Base-by-base conservation (phyloP, 2,113 vertebrate genomes). In the Oryzias curvinotus region DNA sequence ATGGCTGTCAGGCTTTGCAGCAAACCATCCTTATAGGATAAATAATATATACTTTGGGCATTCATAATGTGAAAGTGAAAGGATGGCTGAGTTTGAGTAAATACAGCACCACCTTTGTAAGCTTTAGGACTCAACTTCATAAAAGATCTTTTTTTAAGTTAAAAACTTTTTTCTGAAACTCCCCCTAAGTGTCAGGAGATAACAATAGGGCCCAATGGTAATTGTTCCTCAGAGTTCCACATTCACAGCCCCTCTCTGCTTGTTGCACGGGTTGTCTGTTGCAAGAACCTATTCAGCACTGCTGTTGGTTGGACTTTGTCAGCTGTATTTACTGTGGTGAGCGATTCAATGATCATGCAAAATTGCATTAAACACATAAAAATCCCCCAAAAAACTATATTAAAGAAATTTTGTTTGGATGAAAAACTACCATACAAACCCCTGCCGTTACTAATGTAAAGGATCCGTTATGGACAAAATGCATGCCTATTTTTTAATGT, bases 1-100 rank as follows among this genome's bases (percentile, higher is more conserved):
- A 52, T 73, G 60, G 17, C 28, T 17, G 19, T 58, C 47, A 56
- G 73, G 60, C 14, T 25, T 17, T 26, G 26, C 42, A 55, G 53
- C 46, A 55, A 60, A 42, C 30, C 23, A 1, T 17, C 21, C n/a
- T 3, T 44, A 17, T 19, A 55, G 54, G 26, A 62, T 14, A 54
- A 48, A 3, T 18, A 47, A 47, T 5, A n/a, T 61, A 5, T 17
- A 26, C 46, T 44, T 42, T 6, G n/a, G 43, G 21, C 19, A 48
- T 18, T 10, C 47, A 48, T 18, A 17, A 18, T 48, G 12, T 48
- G n/a, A n/a, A 16, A 46, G 5, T 42, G 41, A 45, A 45, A 45
- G 16, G 44, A 45, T 36, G 44, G 16, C 7, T 50, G 18, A 50
- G 4, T 23, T 25, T 51, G 3, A 51, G 14, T 51, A 13, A 23